phyloP scores from a whole-genome alignment of 2,888 invertebrate species.

The Chalcis sispes region DNA sequence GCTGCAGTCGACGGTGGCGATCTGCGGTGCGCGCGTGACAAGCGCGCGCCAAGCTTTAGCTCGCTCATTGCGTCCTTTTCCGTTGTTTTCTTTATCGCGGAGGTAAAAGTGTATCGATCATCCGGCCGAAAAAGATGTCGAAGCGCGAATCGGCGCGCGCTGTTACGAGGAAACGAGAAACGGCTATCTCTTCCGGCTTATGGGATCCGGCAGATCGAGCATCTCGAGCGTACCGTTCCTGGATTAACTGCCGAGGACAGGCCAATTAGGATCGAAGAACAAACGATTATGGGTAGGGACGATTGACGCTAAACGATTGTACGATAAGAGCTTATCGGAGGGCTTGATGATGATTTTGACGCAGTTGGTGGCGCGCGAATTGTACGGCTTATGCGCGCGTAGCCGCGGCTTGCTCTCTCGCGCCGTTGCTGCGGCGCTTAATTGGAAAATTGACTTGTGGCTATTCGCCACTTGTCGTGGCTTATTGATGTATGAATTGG shows the following conservation, averaged over 20 bases:
- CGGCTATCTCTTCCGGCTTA: constrained; percentile 65
- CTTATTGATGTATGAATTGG: constrained; percentile 22
- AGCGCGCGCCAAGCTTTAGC: no score
- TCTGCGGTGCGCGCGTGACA: no score
- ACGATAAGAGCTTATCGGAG: background rate
- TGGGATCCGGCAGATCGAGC: constrained; percentile 72
- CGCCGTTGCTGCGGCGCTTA: background rate
- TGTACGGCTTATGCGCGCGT: no score
- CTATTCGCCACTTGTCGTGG: constrained; percentile 2
- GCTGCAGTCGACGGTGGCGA: constrained; percentile 63
- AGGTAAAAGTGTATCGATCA: no score
- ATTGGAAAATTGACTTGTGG: constrained; percentile 27
- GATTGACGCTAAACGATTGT: background rate
- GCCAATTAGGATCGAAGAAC: constrained; percentile 65
- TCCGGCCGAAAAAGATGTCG: no score
- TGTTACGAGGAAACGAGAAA: no score
- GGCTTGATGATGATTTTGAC: no score
- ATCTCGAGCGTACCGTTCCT: constrained; percentile 49
- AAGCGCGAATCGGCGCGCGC: no score
- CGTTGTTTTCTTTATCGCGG: no score
- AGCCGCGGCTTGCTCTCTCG: no score
- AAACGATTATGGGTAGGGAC: constrained; percentile 66
- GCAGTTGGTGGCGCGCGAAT: no score
- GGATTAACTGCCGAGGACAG: constrained; percentile 46
- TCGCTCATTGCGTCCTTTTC: no score